Base-by-base conservation (phyloP, 2,797 vertebrate species). In the Thamnophis elegans region DNA sequence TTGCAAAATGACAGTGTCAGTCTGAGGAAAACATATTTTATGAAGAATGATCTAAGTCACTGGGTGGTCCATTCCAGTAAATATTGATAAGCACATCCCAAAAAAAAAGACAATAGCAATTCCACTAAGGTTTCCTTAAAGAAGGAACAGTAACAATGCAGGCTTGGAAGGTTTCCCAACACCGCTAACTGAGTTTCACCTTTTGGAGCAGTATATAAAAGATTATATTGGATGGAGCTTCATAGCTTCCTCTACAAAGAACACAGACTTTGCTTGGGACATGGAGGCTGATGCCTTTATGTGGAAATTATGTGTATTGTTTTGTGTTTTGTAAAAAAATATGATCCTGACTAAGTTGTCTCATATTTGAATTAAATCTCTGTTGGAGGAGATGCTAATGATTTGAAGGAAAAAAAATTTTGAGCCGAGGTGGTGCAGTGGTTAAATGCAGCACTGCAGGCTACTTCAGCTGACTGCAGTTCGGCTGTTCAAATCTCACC, bases 291-390 rank as follows among this genome's bases (percentile, higher is more conserved):
- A 65, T 3, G 0, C 86, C 60, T 59, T 88, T 0, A 0, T 53
- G 53, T 32, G 86, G 10, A 53, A 90, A 68, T 36, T 36, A 36
- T 28, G 6, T 11, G 32, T 36, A 28, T 28, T 88, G 4, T 89
- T 51, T 16, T 22, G 13, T 36, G 82, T 95, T 95, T 94, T 92
- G 78, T 94, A 95, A 88, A 92, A 82, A 68, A 42, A 68, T 93
- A 92, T 78, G 22, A 42, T 85, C 18, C 0, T 0, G 51, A 65
- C 55, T 18, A 1, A 0, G 6, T 85, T 90, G 90, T 95, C n/a
- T 95, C 91, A 62, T 58, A 47, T 96, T 96, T 94, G 93, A 93
- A 95, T 95, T 95, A 90, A 96, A 94, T 54, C 88, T 94, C 68
- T 94, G 91, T 95, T 88, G 54, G 58, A 92, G 65, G 89, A 94